These are phyloP conservation scores for Drosophila kambysellisi DNA, from an alignment of 2,888 invertebrate genomes.

Conservation along the genomic window DNA sequence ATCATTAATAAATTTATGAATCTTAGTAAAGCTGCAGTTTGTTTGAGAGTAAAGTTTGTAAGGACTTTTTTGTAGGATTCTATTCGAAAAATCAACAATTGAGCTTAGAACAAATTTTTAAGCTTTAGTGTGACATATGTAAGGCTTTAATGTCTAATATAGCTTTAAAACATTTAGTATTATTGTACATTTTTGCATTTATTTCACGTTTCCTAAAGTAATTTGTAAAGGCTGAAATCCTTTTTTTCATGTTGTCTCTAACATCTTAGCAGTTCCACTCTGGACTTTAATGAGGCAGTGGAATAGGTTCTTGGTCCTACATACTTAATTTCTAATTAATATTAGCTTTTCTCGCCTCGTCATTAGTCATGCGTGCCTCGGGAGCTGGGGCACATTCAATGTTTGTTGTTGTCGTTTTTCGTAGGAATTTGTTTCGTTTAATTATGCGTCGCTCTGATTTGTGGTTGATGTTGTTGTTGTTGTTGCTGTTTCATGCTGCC, in stretches of 20 bases:
- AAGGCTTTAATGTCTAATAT: not conserved
- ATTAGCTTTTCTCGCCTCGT: constrained; percentile 41
- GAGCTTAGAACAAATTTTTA: too few species aligned
- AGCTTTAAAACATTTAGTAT: not conserved
- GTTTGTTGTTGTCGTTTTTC: constrained; percentile 14
- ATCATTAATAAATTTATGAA: not conserved
- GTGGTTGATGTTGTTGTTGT: constrained; percentile 25
- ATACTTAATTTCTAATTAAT: constrained; percentile 67
- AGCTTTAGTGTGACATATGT: not conserved
- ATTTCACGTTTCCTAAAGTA: not conserved
- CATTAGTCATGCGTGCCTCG: constrained; percentile 61
- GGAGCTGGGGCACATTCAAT: constrained; percentile 8
- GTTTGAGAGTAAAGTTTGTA: not conserved
- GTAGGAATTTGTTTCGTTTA: constrained; percentile 35
- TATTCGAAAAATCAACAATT: not conserved
- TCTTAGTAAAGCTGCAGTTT: not conserved
- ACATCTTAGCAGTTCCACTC: constrained; percentile 3
- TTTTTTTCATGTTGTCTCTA: constrained; percentile 7
- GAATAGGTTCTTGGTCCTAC: constrained; percentile 26
- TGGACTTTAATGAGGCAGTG: constrained; percentile 5
- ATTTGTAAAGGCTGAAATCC: not conserved
- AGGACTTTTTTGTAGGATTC: not conserved
- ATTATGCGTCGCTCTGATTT: constrained; percentile 58
- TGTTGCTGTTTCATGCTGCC: not conserved
- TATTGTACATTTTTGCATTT: not conserved